These are phyloP conservation scores for Distichodus sexfasciatus DNA, from an alignment of 2,797 vertebrate genomes.

Conservation along the genomic window DNA sequence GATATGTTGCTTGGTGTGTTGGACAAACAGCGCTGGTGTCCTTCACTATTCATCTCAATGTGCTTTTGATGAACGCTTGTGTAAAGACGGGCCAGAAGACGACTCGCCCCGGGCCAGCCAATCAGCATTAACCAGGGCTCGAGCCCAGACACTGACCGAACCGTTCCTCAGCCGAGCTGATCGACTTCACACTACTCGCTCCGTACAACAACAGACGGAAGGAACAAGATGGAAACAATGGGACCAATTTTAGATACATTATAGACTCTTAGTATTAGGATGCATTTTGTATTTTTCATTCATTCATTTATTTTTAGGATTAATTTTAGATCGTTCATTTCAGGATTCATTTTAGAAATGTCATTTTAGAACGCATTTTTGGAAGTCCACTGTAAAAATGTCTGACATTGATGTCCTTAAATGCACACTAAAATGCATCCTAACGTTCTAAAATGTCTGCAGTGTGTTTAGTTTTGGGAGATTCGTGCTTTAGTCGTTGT, in stretches of 20 bases:
- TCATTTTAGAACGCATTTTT: too few species aligned
- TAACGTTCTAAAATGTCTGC: too few species aligned
- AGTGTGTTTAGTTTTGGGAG: too few species aligned
- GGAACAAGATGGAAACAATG: conserved; percentile 37
- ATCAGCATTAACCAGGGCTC: conserved; percentile 42
- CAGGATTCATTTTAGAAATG: too few species aligned
- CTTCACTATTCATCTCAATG: conserved; percentile 34
- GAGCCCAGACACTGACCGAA: conserved; percentile 42
- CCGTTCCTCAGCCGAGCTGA: conserved; percentile 39
- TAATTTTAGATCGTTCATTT: too few species aligned
- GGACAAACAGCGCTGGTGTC: conserved; percentile 41
- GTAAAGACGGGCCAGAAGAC: conserved; percentile 43
- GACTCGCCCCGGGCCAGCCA: conserved; percentile 44
- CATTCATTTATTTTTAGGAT: too few species aligned
- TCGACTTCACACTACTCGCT: conserved; percentile 24
- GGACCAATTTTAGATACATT: conserved; percentile 28
- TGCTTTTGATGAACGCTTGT: conserved; percentile 40
- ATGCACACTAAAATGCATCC: too few species aligned
- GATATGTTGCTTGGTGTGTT: conserved; percentile 26
- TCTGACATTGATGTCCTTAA: too few species aligned
- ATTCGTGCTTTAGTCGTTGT: too few species aligned
- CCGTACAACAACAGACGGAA: conserved; percentile 44
- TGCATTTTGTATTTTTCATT: too few species aligned
- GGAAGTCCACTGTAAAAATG: too few species aligned
- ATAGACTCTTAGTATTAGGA: too few species aligned